phyloP scores from a whole-genome alignment of 2,888 invertebrate genomes.

The Microctonus hyperodae region DNA sequence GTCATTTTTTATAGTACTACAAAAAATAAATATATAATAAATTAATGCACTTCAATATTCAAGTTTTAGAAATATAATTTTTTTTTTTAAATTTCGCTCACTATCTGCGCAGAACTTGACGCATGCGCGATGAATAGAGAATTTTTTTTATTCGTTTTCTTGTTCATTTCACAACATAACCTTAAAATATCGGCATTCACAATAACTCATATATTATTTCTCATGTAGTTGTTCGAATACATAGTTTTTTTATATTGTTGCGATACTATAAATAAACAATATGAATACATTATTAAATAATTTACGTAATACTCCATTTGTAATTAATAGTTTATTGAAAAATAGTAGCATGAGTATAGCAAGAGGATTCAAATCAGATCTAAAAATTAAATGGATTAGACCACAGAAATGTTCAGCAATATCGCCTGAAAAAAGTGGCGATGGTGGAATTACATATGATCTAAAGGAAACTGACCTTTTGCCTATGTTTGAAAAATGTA shows the following conservation, averaged over 20 bases:
- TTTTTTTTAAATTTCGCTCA: no score
- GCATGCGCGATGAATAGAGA: background rate
- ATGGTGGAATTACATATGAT: conserved; percentile 68
- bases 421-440: conserved; percentile 76
- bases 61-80: no score
- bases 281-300: conserved; percentile 45
- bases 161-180: no score
- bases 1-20: no score
- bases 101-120: background rate
- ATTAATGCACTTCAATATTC: no score
- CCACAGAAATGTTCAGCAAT: conserved; percentile 74
- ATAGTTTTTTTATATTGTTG: no score
- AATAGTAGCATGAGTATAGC: conserved; percentile 34
- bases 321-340: conserved; percentile 34
- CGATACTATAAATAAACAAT: no score
- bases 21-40: no score
- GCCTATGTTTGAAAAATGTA: conserved; percentile 67
- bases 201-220: no score
- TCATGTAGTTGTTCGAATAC: no score
- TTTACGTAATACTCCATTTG: conserved; percentile 28
- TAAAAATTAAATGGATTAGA: conserved; percentile 80
- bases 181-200: no score
- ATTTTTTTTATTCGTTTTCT: no score
- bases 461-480: conserved; percentile 67
- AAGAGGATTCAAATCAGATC: conserved; percentile 70